Percentiles rank a stretch among this genome's conserved stretches.
Evolutionary conservation across 2,888 invertebrate genomes (phyloP).

Genomic region (Orchesellides sinensis): DNA sequence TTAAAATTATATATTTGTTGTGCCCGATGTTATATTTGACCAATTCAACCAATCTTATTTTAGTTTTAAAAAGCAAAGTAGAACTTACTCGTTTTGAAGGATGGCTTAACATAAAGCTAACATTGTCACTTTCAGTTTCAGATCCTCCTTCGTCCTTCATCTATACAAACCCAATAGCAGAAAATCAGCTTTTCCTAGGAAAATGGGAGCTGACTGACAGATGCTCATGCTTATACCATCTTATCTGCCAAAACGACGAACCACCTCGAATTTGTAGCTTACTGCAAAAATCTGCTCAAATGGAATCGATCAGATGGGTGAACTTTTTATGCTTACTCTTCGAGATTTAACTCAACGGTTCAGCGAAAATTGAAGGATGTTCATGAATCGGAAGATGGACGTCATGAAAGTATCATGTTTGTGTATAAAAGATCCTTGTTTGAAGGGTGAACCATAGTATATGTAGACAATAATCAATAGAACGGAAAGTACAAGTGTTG

Average conservation of each 20-base stretch:
- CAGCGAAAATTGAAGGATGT: not conserved
- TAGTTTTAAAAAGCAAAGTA: too few species aligned
- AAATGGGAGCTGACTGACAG: not conserved
- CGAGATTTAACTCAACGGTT: too few species aligned
- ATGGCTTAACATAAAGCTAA: too few species aligned
- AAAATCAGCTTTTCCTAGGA: conserved; percentile 4
- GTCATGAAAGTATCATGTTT: not conserved
- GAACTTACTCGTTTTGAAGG: too few species aligned
- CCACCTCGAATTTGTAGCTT: not conserved
- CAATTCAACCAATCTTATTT: too few species aligned
- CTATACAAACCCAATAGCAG: not conserved
- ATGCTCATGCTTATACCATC: not conserved
- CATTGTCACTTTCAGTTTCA: conserved; percentile 19
- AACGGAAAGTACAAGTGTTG: too few species aligned
- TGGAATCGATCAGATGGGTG: not conserved
- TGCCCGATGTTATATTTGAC: too few species aligned
- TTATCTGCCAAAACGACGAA: not conserved
- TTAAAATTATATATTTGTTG: not conserved
- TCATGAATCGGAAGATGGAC: not conserved
- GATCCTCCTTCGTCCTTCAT: conserved; percentile 1
- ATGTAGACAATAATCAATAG: too few species aligned
- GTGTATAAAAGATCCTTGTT: not conserved
- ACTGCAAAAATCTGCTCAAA: not conserved
- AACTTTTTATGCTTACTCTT: not conserved
- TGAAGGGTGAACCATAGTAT: too few species aligned